A percentile compares a stretch with the other conserved stretches of the same genome.
Conservation (phyloP, 2,113 vertebrate species). For the Lates calcarifer region DNA sequence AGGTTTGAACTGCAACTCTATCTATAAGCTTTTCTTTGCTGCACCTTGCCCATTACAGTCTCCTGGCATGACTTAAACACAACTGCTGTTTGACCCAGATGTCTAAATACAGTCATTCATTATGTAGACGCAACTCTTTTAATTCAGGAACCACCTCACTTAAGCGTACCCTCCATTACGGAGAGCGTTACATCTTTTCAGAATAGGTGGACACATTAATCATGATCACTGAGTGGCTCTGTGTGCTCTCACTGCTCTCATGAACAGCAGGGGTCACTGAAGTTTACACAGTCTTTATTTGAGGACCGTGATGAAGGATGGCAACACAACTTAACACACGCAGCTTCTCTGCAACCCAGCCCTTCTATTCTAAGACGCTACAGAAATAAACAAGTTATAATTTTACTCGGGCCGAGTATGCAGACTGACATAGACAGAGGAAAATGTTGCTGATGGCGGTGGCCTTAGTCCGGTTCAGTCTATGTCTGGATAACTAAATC, state of each 20-base stretch:
- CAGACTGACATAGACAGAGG: conserved; percentile 36
- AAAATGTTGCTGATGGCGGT: conserved; percentile 67
- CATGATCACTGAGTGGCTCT: conserved; percentile 1
- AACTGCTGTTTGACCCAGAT: conserved; percentile 49
- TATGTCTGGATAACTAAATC: conserved; percentile 50
- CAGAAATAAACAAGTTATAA: conserved; percentile 75
- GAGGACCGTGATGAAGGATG: conserved; percentile 44
- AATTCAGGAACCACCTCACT: conserved; percentile 16
- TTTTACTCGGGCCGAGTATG: conserved; percentile 58
- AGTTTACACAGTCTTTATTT: conserved; percentile 57
- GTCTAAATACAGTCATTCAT: conserved; percentile 39
- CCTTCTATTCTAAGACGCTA: conserved; percentile 77
- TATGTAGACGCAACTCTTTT: conserved; percentile 24
- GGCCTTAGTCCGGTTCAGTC: conserved; percentile 37
- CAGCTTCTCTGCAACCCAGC: conserved; percentile 30
- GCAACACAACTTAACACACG: conserved; percentile 39
- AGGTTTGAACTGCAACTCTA: conserved; percentile 12
- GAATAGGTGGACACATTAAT: conserved; percentile 10
- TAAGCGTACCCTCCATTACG: conserved; percentile 9
- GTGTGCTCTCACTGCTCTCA: background rate
- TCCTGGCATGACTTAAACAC: background rate
- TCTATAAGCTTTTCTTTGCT: conserved; percentile 23
- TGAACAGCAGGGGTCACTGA: conserved; percentile 32
- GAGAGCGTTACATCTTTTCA: conserved; percentile 26
- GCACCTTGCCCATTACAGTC: conserved; percentile 8